phyloP scores from a whole-genome alignment of 2,797 vertebrate genomes.

The Galaxias olidus region DNA sequence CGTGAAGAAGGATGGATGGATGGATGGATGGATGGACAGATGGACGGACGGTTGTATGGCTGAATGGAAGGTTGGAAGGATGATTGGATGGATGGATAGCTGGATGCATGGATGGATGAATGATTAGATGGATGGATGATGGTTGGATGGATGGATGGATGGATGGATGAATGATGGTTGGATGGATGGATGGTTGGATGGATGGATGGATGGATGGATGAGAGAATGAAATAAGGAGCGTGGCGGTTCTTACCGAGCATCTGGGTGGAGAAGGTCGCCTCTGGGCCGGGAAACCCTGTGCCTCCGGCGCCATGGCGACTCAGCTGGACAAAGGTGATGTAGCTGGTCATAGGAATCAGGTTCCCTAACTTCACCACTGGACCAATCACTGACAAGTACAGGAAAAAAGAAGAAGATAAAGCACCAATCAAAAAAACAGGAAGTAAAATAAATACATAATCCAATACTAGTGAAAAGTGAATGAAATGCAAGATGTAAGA shows the following conservation, averaged over 20 bases:
- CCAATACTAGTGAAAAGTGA: too few relatives aligned
- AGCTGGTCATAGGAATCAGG: conserved; percentile 81
- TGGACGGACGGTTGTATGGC: too few relatives aligned
- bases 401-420: conserved; percentile 24
- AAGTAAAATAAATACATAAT: not conserved
- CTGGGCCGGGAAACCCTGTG: conserved; percentile 79
- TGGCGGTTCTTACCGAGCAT: conserved; percentile 69
- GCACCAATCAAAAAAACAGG: not conserved
- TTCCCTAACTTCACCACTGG: conserved; percentile 74
- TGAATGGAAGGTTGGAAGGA: too few relatives aligned
- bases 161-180: not conserved
- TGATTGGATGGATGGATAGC: too few relatives aligned
- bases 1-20: too few relatives aligned
- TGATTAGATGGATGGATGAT: too few relatives aligned
- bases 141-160: not conserved
- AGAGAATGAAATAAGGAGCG: not conserved
- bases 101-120: too few relatives aligned
- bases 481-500: too few relatives aligned
- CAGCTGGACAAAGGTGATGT: conserved; percentile 80
- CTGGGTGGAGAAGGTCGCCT: conserved; percentile 76
- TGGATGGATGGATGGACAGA: too few relatives aligned
- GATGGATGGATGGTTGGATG: not conserved
- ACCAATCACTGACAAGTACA: conserved; percentile 64
- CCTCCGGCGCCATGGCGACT: conserved; percentile 79
- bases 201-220: not conserved